Evolutionary conservation across 1,140 invertebrate genomes (phyloP), one percentile per base, ranked within the genome.

Genomic region (Drosophila prosaltans): DNA sequence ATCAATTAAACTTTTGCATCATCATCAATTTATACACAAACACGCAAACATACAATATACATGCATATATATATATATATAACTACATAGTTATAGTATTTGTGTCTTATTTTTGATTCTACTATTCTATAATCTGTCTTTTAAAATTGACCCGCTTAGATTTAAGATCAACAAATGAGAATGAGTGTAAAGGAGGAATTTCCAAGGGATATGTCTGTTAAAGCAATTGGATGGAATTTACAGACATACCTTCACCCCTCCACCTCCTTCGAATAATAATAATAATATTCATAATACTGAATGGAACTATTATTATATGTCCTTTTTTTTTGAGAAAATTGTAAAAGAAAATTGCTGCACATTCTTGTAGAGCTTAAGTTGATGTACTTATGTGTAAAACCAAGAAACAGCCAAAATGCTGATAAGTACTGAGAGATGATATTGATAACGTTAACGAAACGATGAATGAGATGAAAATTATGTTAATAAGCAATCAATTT

Each of bases 291-390:
- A 51, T 51, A 26, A 26, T 51, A 51, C 26, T 51, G 45, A 51
- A 26, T 51, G 24, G 10, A 51, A 51, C 45, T 26, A 51, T 51
- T 51, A 51, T 51, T 51, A 26, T 51, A 26, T 51, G 8, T 26
- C 9, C 2, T 2, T 24, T 51, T 51, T 51, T 16, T 51, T 51
- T 24, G 21, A 16, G 32, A 36, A 36, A 36, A 26, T 24, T 51
- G 45, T 51, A 7, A 36, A 36, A 36, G 32, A 36, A 36, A 36
- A 36, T 36, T 36, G 32, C 36, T 59, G 57, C 32, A 59, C 57
- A 59, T 59, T 59, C 57, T 51, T 59, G 57, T 59, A 59, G 57
- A 59, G 57, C 21, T 39, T 59, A 59, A 59, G 57, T 59, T 59
- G 55, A 39, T 39, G 57, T 39, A 59, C 57, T 59, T 59, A 59